A percentile compares a stretch with the other conserved stretches of the same genome.
These are phyloP conservation scores for Siniperca scherzeri DNA, from an alignment of 2,797 vertebrate species.

Conservation along the genomic window DNA sequence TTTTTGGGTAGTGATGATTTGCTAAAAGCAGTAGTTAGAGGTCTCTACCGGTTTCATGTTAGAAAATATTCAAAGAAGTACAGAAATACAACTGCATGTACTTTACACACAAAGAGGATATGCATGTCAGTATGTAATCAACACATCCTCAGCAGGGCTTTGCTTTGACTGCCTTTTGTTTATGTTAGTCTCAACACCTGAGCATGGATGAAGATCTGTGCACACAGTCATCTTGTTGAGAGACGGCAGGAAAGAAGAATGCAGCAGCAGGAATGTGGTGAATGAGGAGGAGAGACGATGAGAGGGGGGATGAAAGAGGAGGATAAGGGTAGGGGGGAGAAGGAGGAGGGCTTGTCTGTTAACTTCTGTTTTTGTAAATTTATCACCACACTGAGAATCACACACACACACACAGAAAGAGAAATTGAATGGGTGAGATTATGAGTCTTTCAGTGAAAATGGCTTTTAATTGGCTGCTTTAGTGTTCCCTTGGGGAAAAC, in stretches of 20 bases:
- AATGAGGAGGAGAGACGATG: not conserved
- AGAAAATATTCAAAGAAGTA: not conserved
- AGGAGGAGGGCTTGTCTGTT: not conserved
- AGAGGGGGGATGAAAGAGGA: constrained; percentile 19
- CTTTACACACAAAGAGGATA: not conserved
- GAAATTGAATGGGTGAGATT: constrained; percentile 11
- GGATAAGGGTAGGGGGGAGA: not conserved
- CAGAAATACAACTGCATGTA: not conserved
- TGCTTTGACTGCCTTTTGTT: constrained; percentile 44
- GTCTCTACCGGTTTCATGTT: not conserved
- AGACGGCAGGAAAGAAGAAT: constrained; percentile 17
- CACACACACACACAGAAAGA: constrained; percentile 37
- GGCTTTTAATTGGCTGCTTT: constrained; percentile 33
- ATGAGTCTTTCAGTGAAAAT: not conserved
- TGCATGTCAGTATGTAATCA: constrained; percentile 28
- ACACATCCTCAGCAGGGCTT: constrained; percentile 12
- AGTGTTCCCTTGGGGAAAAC: not conserved
- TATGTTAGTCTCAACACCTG: constrained; percentile 54
- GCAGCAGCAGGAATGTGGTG: constrained; percentile 33
- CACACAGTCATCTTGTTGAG: constrained; percentile 4
- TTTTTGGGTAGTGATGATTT: not conserved
- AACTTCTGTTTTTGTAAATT: constrained; percentile 34
- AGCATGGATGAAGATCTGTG: not conserved
- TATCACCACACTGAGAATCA: constrained; percentile 55
- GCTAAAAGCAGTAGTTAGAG: not conserved